Evolutionary conservation across 2,888 invertebrate species (phyloP).

Genomic region (Idaea straminata): DNA sequence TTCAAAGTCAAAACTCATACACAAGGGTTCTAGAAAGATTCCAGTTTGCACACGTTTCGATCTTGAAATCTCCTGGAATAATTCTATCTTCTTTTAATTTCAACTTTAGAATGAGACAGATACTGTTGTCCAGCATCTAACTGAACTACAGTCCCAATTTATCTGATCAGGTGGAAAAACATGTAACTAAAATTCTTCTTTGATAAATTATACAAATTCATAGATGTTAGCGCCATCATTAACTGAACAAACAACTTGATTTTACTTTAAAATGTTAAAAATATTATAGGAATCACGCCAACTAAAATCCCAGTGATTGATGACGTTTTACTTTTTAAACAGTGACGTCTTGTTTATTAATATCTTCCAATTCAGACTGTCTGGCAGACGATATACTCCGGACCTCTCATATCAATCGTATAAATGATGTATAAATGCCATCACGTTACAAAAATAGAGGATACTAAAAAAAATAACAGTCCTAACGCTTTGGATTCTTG

Average conservation of each 20-base stretch:
- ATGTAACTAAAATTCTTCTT: background rate
- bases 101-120: constrained; percentile 17
- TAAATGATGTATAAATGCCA: constrained; percentile 29
- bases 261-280: background rate
- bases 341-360: constrained; percentile 50
- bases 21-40: constrained; percentile 20
- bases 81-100: constrained; percentile 19
- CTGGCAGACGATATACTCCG: constrained; percentile 40
- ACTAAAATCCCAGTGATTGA: constrained; percentile 23
- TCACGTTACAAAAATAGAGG: constrained; percentile 27
- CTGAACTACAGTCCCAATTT: background rate
- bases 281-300: constrained; percentile 20
- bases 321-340: constrained; percentile 20
- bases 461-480: constrained; percentile 28
- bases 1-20: background rate
- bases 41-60: constrained; percentile 24
- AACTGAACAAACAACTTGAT: background rate
- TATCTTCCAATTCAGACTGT: constrained; percentile 44
- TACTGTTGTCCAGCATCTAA: constrained; percentile 21
- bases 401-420: constrained; percentile 31
- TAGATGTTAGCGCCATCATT: background rate
- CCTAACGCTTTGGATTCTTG: constrained; percentile 25
- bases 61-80: constrained; percentile 14
- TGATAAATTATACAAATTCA: background rate
- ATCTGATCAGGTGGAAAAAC: background rate